These are phyloP conservation scores for Scolopax mira DNA, from an alignment of 2,113 vertebrate species.

Conservation along the genomic window DNA sequence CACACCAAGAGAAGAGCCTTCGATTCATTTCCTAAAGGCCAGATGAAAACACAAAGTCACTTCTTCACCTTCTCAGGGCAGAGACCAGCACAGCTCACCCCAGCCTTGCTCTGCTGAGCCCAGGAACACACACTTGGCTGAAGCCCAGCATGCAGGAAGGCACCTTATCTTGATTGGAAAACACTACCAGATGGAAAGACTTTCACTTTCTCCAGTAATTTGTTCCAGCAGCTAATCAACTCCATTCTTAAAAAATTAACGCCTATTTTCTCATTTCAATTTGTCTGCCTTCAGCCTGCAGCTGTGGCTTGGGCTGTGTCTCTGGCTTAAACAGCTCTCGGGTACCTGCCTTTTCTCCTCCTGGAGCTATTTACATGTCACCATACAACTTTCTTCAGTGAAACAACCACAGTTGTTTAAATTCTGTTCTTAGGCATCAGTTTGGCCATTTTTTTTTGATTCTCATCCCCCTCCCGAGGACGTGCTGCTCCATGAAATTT, in stretches of 20 bases:
- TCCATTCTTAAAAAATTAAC: conserved; percentile 23
- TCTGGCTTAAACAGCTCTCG: not conserved
- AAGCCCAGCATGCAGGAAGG: not conserved
- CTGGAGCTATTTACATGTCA: not conserved
- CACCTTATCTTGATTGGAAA: not conserved
- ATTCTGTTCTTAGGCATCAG: not conserved
- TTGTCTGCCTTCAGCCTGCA: conserved; percentile 4
- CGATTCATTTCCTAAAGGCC: not conserved
- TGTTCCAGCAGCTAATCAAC: conserved; percentile 52
- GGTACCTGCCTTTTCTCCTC: not conserved
- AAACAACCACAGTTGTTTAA: not conserved
- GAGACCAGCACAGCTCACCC: not conserved
- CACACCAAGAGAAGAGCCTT: not conserved
- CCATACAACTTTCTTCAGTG: not conserved
- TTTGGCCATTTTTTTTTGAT: not conserved
- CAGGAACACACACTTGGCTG: not conserved
- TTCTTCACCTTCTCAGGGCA: not conserved
- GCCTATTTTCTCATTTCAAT: conserved; percentile 24
- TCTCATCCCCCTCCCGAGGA: not conserved
- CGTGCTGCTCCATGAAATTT: not conserved
- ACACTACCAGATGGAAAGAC: not conserved
- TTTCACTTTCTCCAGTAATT: not conserved
- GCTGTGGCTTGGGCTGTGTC: not conserved
- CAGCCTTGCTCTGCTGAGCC: not conserved
- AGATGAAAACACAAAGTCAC: not conserved